Evolutionary conservation across 2,797 vertebrate species (phyloP).

Genomic region (Ibycter americanus): DNA sequence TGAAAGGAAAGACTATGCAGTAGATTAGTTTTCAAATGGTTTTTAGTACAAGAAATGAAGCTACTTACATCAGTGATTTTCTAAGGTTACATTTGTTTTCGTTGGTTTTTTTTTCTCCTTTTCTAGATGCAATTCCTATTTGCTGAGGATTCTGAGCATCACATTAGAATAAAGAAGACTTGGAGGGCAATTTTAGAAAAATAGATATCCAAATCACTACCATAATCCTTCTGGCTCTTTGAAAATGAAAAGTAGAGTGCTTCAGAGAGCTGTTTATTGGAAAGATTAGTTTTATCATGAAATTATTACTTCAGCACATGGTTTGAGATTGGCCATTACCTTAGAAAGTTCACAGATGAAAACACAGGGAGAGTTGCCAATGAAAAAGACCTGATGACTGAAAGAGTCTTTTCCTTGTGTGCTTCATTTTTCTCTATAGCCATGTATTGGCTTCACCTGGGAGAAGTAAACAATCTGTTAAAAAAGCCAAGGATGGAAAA

Average conservation of each 20-base stretch:
- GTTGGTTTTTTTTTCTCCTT: not conserved
- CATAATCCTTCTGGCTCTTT: slow-evolving; percentile 24
- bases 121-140: slow-evolving; percentile 9
- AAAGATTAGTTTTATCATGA: slow-evolving; percentile 38
- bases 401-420: not conserved
- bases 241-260: slow-evolving; percentile 46
- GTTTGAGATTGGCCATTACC: slow-evolving; percentile 16
- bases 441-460: not conserved
- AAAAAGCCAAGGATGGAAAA: not conserved
- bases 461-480: not conserved
- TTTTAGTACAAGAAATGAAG: slow-evolving; percentile 45
- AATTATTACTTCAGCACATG: slow-evolving; percentile 27
- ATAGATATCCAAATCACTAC: slow-evolving; percentile 13
- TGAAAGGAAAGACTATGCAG: slow-evolving; percentile 34
- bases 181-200: slow-evolving; percentile 30
- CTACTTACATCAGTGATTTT: slow-evolving; percentile 26
- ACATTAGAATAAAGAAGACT: slow-evolving; percentile 10
- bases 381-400: not conserved
- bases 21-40: slow-evolving; percentile 53
- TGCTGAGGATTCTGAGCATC: slow-evolving; percentile 2
- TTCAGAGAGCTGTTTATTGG: slow-evolving; percentile 30
- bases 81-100: slow-evolving; percentile 20
- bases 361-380: not conserved
- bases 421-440: not conserved
- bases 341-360: slow-evolving; percentile 19